Evolutionary conservation across 2,113 vertebrate genomes (phyloP).

Genomic region (Hemichromis elongatus): DNA sequence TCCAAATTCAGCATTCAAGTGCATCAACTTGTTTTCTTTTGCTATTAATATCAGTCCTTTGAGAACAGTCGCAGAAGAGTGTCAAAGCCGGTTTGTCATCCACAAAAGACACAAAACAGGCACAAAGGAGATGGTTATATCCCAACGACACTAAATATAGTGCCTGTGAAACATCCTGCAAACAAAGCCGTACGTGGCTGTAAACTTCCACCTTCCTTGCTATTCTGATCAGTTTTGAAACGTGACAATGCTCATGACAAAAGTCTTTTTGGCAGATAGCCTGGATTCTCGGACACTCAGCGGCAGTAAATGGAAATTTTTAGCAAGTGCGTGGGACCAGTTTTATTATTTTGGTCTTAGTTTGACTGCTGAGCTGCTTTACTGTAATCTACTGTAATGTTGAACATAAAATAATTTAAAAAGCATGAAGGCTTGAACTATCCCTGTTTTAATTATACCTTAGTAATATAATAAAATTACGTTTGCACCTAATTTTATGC

Average conservation of each 20-base stretch:
- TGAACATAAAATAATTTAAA: background rate
- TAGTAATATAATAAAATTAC: background rate
- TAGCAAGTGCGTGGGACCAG: background rate
- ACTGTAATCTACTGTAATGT: background rate
- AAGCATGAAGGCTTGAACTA: background rate
- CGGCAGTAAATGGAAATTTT: background rate
- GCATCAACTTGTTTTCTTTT: background rate
- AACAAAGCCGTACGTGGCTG: slow-evolving; percentile 37
- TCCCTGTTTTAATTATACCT: background rate
- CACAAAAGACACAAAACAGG: slow-evolving; percentile 15
- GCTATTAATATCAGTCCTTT: background rate
- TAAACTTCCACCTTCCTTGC: slow-evolving; percentile 39
- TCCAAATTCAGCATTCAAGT: background rate
- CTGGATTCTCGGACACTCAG: background rate
- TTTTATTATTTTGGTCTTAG: background rate
- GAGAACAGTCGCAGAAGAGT: background rate
- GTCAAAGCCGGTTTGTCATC: background rate
- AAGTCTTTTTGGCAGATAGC: slow-evolving; percentile 17
- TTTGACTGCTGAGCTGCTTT: background rate
- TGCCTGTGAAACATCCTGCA: slow-evolving; percentile 44
- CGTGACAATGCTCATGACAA: slow-evolving; percentile 59
- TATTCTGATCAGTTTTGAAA: slow-evolving; percentile 54
- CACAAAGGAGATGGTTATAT: slow-evolving; percentile 23
- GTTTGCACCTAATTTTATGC: background rate
- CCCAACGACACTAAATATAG: slow-evolving; percentile 53